Evolutionary conservation across 92 coral and sea anemone species (phyloP), one percentile per base, ranked within the genome.

Genomic region (Epizoanthus stellaris): DNA sequence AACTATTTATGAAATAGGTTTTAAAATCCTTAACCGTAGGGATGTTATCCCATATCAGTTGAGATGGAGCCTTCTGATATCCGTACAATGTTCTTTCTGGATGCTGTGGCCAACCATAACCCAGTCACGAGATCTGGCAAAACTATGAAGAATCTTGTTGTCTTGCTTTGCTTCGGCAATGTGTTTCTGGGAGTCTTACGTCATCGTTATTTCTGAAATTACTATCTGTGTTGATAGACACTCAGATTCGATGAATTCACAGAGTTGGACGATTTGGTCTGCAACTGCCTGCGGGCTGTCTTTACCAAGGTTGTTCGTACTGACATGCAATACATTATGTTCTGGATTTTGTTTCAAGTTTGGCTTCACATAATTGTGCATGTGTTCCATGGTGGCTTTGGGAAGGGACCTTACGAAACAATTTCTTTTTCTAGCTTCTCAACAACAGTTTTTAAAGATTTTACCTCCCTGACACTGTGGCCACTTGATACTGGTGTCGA

Each of bases 281-380:
- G 89, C 89, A 23, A 86, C 70, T 20, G 76, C n/a, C 62, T 63
- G 73, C 39, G 74, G 75, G 61, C 65, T 36, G 40, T 59, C 59
- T 82, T 21, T 77, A 19, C 49, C 82, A 17, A 86, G 76, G 52
- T 86, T 58, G 65, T 88, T 88, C 17, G 80, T 88, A 14, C 88
- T 85, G 6, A 42, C 62, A 69, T 84, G 91, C 11, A 87, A 15
- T n/a, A 73, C 60, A 45, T 81, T 42, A 60, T 70, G 45, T 15
- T 87, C 65, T 9, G 83, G 90, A 59, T 61, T 82, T 49, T 25
- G 8, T 3, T 36, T 23, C 14, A 82, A 13, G 3, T 6, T 71
- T 45, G 90, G 90, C 16, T 87, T 87, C 15, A 87, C 58, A 64
- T 87, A 61, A 45, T 87, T 47, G 19, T 6, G 14, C 82, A 87